Evolutionary conservation across 2,113 vertebrate genomes (phyloP), one percentile per base, ranked within the genome.

Genomic region (Oreocharis arfaki): DNA sequence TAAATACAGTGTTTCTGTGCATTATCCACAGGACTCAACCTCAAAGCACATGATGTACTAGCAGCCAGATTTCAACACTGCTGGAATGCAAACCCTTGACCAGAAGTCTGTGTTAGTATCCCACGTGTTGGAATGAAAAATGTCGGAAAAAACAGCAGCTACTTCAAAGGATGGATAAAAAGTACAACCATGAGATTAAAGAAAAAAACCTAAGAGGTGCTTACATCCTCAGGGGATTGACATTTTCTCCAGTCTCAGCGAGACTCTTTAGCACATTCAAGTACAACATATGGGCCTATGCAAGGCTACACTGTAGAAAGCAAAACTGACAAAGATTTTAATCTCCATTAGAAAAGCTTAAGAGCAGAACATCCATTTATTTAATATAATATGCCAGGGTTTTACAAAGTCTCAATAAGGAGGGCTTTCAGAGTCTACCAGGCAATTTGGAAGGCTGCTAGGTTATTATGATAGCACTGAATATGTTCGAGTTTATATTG

Each of bases 281-380:
- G 57, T 81, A 35, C n/a, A 69, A 81, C 21, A 21, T 18, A 22
- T 18, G 26, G 53, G 11, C 39, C 68, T 56, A 27, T 65, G 37
- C 57, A 68, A 84, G 26, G 27, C 75, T 91, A 78, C 83, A 44
- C 30, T 90, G 37, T 50, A 89, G 79, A 95, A 90, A 90, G 47
- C 63, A 70, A 94, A 79, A 46, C 44, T 92, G 70, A 68, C 47
- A 76, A 78, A 93, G 86, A 84, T 30, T 97, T 93, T 91, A 71
- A 79, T 90, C 67, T 69, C 75, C 33, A 19, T 76, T 70, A 37
- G 59, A 94, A 93, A 90, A 85, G 22, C 9, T 46, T 39, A 82
- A 83, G 55, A 89, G 59, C 73, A 94, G 63, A 90, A 68, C 73
- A 90, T 44, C 81, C 16, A 35, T 64, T 87, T 70, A 77, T 71